These are phyloP conservation scores for Gymnopithys bicolor DNA, from an alignment of 2,797 vertebrate species.

Conservation along the genomic window DNA sequence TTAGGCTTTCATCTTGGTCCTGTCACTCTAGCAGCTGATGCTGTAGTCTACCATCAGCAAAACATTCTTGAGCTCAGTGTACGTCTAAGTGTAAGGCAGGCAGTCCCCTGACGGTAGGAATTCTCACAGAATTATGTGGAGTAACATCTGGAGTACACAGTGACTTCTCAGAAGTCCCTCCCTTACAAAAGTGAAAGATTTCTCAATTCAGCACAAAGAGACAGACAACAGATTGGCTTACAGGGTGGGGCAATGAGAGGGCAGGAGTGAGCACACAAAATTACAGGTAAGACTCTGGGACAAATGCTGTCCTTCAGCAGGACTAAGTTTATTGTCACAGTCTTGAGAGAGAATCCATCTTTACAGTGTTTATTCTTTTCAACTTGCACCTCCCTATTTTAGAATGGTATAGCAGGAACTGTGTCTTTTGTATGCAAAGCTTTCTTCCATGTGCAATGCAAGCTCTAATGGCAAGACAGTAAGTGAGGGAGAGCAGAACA, in stretches of 20 bases:
- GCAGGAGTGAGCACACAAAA: background rate
- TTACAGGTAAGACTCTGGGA: background rate
- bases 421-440: background rate
- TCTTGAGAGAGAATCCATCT: background rate
- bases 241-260: background rate
- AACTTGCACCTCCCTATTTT: background rate
- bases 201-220: background rate
- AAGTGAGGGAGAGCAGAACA: background rate
- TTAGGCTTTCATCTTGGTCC: background rate
- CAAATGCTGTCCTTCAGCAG: background rate
- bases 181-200: background rate
- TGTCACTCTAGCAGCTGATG: background rate
- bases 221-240: background rate
- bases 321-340: background rate
- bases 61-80: background rate
- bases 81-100: background rate
- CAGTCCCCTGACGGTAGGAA: background rate
- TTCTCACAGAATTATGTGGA: background rate
- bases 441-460: background rate
- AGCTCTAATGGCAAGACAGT: background rate
- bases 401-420: background rate
- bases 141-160: background rate
- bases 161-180: background rate
- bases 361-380: background rate
- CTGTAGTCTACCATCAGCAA: background rate